Base-by-base conservation (phyloP, 1,140 invertebrate genomes). In the Pomacea maculata region DNA sequence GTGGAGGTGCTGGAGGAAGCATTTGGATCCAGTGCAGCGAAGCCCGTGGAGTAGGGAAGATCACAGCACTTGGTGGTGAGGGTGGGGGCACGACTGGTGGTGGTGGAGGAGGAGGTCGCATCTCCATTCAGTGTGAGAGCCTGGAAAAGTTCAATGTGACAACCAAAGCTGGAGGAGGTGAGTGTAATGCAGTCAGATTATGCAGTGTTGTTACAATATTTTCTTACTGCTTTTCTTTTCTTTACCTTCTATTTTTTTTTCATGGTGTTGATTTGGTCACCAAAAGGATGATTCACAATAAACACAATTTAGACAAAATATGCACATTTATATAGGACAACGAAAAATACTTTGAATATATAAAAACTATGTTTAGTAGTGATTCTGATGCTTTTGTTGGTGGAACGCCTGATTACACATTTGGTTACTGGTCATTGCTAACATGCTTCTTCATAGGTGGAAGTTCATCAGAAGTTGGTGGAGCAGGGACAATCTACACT, bases 1-100 rank as follows among this genome's bases (percentile, higher is more conserved):
- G 87, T 82, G 87, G 87, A 65, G 87, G 87, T 67, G 83, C 86
- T n/a, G 87, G 87, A 70, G 87, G 87, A 34, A 85, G 86, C 79
- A 78, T 88, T 25, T 88, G 87, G 87, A 88, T 88, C 55, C 75
- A 77, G 15, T 88, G 87, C 85, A 84, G 86, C 25, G 86, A 87
- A 67, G 85, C 87, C 34, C 76, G 83, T 34, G 87, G 87, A 25
- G 85, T 87, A 78, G 87, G 87, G 9, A 29, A 67, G 6, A 85
- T 88, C 61, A 86, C 84, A 8, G 86, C 86, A 12, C 83, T 79
- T 80, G 87, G 87, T 61, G 85, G 83, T 7, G 73, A 81, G 75
- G 86, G 86, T 6, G 83, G 78, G 29, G 83, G 78, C 9, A 73
- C 70, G 11, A 79, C 82, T n/a, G 87, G 87, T n/a, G 87, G 87